Conservation (phyloP, 2,888 invertebrate species). For the Andricus quercusramuli region DNA sequence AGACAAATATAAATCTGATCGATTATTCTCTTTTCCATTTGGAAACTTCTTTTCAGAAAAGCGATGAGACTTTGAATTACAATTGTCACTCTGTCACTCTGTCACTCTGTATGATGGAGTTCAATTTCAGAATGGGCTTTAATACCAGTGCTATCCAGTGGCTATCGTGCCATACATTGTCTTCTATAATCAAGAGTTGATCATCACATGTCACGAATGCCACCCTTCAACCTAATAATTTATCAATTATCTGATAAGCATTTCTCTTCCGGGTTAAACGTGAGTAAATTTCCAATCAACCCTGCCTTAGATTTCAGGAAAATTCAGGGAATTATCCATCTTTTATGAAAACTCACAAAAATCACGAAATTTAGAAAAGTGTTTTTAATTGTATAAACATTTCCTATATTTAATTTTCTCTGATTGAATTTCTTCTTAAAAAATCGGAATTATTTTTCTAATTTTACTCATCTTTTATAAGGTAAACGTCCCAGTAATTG, state of each 20-base stretch:
- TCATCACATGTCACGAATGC: conserved; percentile 18
- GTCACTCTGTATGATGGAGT: background rate
- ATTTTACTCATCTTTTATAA: too few relatives aligned
- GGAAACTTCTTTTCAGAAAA: background rate
- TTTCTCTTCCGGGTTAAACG: conserved; percentile 1
- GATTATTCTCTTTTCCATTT: background rate
- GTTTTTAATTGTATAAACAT: background rate
- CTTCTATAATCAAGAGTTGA: conserved; percentile 5
- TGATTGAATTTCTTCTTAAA: background rate
- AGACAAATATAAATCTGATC: background rate
- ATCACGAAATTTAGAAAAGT: background rate
- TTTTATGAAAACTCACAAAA: background rate
- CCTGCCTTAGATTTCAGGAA: background rate
- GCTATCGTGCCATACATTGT: conserved; percentile 10
- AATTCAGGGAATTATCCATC: background rate
- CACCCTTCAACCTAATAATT: conserved; percentile 10
- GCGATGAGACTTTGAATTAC: background rate
- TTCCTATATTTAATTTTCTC: background rate
- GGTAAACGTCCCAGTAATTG: too few relatives aligned
- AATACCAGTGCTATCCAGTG: background rate
- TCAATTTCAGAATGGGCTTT: conserved; percentile 19
- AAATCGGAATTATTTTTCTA: background rate
- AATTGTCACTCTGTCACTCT: background rate
- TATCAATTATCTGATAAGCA: conserved; percentile 22
- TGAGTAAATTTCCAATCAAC: conserved; percentile 3